Base-by-base conservation (phyloP, 2,888 invertebrate genomes). In the Pardosa pseudoannulata region DNA sequence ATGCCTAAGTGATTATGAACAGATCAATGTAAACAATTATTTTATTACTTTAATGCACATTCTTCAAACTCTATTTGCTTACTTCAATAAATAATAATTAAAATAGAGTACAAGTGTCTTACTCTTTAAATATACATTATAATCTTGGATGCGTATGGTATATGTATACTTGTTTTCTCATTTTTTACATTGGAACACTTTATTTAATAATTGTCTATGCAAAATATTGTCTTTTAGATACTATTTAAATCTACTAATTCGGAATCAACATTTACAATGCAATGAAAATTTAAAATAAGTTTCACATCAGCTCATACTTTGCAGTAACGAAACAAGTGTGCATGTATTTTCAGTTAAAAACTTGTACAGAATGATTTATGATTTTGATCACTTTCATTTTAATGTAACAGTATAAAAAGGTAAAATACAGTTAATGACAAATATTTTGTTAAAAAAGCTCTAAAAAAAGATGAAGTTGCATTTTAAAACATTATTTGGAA, bases 231-330 rank as follows among this genome's bases (percentile, higher is more conserved):
- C 5, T 7, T 46, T 65, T 65, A 31, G 16, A 65, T 3, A n/a
- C 65, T 65, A 65, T 23, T 29, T 6, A 65, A 65, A 29, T 73
- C 79, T 80, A 73, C 50, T 80, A 80, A 80, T 80, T 80, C 79
- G 79, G 79, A 73, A 50, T 67, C 32, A 76, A 79, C 50, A 72
- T 64, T 41, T 41, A 32, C 67, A 73, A 65, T 46, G 64, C 23
- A 67, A 16, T 67, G 29, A 56, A 31, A 67, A 27, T 68, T 13
- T 31, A 29, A 27, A 65, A 65, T 23, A 56, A 56, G 23, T 56
- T 56, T 56, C 56, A 23, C 11, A 6, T 23, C 56, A 56, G 56
- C 56, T 56, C 56, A 56, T 56, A 23, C 11, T 1, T 56, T 56
- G 56, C 32, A 39, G 6, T 19, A 76, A 62, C 29, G 27, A 75